Evolutionary conservation across 2,888 invertebrate genomes (phyloP).

Genomic region (Synanthedon myopaeformis): DNA sequence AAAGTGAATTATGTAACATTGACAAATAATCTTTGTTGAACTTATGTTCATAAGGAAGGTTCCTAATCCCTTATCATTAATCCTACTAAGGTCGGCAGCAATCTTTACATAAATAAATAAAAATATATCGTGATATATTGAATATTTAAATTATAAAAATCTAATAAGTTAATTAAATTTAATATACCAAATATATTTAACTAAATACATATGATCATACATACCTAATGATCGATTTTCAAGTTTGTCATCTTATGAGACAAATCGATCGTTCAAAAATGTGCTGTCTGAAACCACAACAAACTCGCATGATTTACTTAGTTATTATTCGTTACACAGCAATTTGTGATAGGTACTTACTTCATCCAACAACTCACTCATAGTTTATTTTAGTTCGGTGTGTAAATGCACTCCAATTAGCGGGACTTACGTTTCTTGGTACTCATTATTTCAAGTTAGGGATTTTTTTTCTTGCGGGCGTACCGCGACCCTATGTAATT

Average conservation of each 20-base stretch:
- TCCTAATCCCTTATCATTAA: too few relatives aligned
- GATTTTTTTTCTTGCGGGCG: constrained; percentile 35
- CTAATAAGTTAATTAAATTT: too few relatives aligned
- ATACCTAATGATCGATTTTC: too few relatives aligned
- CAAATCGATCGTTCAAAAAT: not conserved
- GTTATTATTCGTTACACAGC: constrained; percentile 24
- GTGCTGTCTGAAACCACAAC: too few relatives aligned
- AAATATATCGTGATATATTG: too few relatives aligned
- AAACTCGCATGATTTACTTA: not conserved
- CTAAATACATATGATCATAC: too few relatives aligned
- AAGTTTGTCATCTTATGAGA: not conserved
- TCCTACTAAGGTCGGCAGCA: too few relatives aligned
- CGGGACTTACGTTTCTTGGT: constrained; percentile 53
- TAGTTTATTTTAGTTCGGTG: constrained; percentile 56
- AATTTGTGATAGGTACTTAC: constrained; percentile 21
- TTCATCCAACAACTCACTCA: constrained; percentile 54
- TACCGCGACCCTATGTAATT: constrained; percentile 46
- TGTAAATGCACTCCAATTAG: constrained; percentile 67
- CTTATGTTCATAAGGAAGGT: too few relatives aligned
- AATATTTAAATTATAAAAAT: too few relatives aligned
- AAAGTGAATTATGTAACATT: too few relatives aligned
- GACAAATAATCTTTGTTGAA: too few relatives aligned
- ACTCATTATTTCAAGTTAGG: constrained; percentile 59
- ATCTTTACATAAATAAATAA: too few relatives aligned
- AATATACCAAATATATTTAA: not conserved